Evolutionary conservation across 2,888 invertebrate species (phyloP).

Genomic region (Busseola fusca): DNA sequence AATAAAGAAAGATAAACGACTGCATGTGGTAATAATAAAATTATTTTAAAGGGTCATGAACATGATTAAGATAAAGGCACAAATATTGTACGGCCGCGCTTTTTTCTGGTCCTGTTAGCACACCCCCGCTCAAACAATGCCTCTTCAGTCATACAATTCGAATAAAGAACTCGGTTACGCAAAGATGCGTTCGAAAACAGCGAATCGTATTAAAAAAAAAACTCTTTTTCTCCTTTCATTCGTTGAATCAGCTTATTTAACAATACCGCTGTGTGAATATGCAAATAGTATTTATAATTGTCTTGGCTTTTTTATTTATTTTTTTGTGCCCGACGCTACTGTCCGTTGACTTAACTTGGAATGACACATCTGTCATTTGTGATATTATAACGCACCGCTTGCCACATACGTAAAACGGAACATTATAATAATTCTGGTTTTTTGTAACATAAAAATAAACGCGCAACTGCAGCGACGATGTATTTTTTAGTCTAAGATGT

Average conservation of each 20-base stretch:
- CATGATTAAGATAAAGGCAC: slow-evolving; percentile 39
- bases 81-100: slow-evolving; percentile 26
- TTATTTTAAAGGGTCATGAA: not conserved
- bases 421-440: slow-evolving; percentile 76
- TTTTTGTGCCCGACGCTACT: slow-evolving; percentile 68
- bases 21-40: not conserved
- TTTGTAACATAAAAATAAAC: slow-evolving; percentile 72
- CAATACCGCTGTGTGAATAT: slow-evolving; percentile 79
- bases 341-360: slow-evolving; percentile 69
- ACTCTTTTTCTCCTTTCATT: slow-evolving; percentile 75
- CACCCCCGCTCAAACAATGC: slow-evolving; percentile 66
- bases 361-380: slow-evolving; percentile 87
- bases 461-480: slow-evolving; percentile 71
- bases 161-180: slow-evolving; percentile 81
- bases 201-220: slow-evolving; percentile 59
- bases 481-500: slow-evolving; percentile 73
- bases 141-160: slow-evolving; percentile 74
- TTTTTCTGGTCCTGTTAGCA: slow-evolving; percentile 50
- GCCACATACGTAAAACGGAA: slow-evolving; percentile 77
- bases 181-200: slow-evolving; percentile 83
- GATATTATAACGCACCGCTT: slow-evolving; percentile 82
- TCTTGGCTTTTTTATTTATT: slow-evolving; percentile 73
- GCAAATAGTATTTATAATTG: slow-evolving; percentile 87
- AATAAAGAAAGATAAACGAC: no score
- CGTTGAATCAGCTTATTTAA: slow-evolving; percentile 73